These are phyloP conservation scores for Pseudomyrmex pallidus DNA, from an alignment of 1,140 invertebrate species.

Conservation along the genomic window DNA sequence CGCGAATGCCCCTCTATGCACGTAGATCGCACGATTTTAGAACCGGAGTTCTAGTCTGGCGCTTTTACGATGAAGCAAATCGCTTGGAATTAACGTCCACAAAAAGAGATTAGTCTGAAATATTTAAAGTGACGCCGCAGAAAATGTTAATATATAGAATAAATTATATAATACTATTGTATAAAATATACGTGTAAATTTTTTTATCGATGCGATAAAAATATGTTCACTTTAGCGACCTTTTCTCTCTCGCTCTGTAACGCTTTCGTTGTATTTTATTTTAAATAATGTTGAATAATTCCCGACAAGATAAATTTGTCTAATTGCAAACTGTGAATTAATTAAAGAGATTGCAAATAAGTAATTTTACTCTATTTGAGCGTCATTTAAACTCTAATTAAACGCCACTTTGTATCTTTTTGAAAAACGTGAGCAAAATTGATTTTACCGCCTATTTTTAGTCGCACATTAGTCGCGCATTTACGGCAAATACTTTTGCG, in stretches of 20 bases:
- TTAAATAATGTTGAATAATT: not conserved
- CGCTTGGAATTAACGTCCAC: not conserved
- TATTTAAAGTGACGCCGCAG: not conserved
- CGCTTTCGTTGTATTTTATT: not conserved
- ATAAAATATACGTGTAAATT: not conserved
- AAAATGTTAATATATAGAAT: not conserved
- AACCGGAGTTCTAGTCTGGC: not conserved
- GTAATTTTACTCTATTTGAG: not conserved
- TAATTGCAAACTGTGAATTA: not conserved
- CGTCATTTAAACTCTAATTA: not conserved
- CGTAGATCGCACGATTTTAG: conserved; percentile 31
- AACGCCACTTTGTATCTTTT: not conserved
- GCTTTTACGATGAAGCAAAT: not conserved
- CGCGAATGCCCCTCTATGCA: not conserved
- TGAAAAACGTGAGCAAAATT: not conserved
- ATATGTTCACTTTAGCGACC: not conserved
- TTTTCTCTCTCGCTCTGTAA: not conserved
- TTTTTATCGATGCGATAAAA: conserved; percentile 6
- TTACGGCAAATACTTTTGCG: conserved; percentile 18
- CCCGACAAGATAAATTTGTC: not conserved
- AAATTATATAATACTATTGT: not conserved
- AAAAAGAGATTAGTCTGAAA: not conserved
- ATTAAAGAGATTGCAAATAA: conserved; percentile 14
- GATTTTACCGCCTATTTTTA: conserved; percentile 19
- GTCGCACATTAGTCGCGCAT: not conserved